Conservation (phyloP, 1,140 invertebrate genomes). For the Pachypeltis micranthus region DNA sequence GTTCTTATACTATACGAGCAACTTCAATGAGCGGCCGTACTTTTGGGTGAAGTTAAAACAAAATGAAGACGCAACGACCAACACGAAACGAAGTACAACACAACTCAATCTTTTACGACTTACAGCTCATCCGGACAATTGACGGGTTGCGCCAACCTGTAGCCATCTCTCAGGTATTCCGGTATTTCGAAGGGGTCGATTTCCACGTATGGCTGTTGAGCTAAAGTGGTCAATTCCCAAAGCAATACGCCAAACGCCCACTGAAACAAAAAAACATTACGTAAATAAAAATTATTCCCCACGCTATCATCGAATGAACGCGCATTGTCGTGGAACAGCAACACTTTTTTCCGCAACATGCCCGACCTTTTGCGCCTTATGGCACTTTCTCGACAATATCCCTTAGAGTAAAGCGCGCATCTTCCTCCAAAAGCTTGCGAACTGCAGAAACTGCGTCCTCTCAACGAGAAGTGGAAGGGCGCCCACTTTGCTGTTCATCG, state of each 20-base stretch:
- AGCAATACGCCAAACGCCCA: conserved; percentile 90
- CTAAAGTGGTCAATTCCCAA: conserved; percentile 88
- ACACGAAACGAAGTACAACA: no score
- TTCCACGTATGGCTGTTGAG: conserved; percentile 75
- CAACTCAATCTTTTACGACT: no score
- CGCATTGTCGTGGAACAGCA: neutral
- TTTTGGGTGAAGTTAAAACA: no score
- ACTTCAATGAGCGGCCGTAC: no score
- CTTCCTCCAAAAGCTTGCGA: no score
- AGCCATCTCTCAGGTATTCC: conserved; percentile 75
- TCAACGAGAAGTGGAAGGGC: no score
- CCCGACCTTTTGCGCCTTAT: neutral
- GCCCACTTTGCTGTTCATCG: no score
- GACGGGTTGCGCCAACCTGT: conserved; percentile 75
- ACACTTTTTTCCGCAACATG: no score
- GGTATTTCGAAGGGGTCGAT: conserved; percentile 87
- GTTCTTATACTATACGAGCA: no score
- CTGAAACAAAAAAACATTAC: conserved; percentile 39
- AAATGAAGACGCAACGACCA: no score
- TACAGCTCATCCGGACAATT: conserved; percentile 93
- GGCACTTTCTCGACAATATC: neutral
- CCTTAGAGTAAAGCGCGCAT: no score
- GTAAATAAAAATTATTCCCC: neutral
- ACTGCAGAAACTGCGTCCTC: no score
- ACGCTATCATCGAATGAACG: neutral